These are phyloP conservation scores for Solenodon paradoxus DNA, from an alignment of 2,113 vertebrate genomes.

Conservation along the genomic window DNA sequence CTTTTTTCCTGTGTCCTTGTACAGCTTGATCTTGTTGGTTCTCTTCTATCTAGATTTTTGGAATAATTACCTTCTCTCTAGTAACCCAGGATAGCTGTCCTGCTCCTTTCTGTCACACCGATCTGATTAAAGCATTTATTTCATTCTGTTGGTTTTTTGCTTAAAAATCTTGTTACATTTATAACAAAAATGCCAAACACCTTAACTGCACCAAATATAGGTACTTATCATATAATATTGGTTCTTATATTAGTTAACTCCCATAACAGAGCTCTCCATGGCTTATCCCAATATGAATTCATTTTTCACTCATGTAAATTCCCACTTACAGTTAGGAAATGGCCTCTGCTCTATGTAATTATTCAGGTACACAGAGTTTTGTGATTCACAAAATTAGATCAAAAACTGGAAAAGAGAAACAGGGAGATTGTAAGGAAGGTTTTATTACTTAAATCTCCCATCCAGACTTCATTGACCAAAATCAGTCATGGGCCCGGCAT, in stretches of 20 bases:
- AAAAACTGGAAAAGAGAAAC: neutral
- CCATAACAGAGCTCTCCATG: neutral
- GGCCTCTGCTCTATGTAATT: neutral
- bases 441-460: neutral
- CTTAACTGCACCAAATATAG: neutral
- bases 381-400: neutral
- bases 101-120: neutral
- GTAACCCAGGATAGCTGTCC: neutral
- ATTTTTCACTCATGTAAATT: neutral
- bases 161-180: slow-evolving; percentile 29
- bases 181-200: neutral
- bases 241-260: neutral
- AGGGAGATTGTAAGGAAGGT: neutral
- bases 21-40: neutral
- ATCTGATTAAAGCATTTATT: slow-evolving; percentile 43
- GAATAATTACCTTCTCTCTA: slow-evolving; percentile 2
- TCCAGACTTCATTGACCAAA: neutral
- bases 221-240: too few species aligned
- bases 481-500: neutral
- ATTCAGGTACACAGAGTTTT: neutral
- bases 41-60: neutral
- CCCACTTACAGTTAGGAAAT: neutral
- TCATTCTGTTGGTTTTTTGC: neutral
- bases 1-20: neutral
- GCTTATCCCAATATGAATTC: neutral